Conservation (phyloP, 2,888 invertebrate species). For the Papilio demoleus region DNA sequence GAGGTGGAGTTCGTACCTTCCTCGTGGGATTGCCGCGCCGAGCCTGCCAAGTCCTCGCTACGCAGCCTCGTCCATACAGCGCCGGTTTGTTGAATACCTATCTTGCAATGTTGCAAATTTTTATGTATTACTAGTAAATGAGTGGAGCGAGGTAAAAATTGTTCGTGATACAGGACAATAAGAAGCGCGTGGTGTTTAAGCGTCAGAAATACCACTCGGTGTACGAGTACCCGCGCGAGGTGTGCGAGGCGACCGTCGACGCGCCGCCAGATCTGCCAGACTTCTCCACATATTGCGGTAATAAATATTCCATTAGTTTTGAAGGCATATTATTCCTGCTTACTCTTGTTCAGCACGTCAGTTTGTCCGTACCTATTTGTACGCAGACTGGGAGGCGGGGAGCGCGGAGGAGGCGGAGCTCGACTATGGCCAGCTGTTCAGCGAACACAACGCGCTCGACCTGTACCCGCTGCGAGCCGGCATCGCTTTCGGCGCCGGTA, state of each 20-base stretch:
- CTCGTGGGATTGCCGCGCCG: constrained; percentile 91
- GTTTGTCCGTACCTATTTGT: background rate
- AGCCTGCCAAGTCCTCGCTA: constrained; percentile 89
- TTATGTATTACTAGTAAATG: too few relatives aligned
- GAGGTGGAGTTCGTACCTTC: constrained; percentile 91
- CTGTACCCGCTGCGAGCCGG: constrained; percentile 67
- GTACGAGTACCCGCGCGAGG: constrained; percentile 92
- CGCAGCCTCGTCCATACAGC: constrained; percentile 67
- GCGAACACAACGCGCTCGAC: constrained; percentile 64
- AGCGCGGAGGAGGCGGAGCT: constrained; percentile 75
- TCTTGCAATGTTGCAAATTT: too few relatives aligned
- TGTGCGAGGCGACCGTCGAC: constrained; percentile 67
- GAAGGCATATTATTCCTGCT: too few relatives aligned
- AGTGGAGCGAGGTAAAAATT: background rate
- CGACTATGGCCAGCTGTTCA: constrained; percentile 76
- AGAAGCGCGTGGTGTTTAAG: constrained; percentile 91
- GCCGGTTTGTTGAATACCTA: constrained; percentile 52
- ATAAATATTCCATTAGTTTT: background rate
- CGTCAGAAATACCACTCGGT: constrained; percentile 93
- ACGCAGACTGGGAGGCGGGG: constrained; percentile 71
- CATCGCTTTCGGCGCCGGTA: constrained; percentile 68
- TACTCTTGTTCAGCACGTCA: too few relatives aligned
- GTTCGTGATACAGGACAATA: constrained; percentile 77
- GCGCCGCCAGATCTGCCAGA: constrained; percentile 74
- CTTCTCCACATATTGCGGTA: constrained; percentile 83